Conservation (phyloP, 2,113 vertebrate genomes). For the Labeo catla region DNA sequence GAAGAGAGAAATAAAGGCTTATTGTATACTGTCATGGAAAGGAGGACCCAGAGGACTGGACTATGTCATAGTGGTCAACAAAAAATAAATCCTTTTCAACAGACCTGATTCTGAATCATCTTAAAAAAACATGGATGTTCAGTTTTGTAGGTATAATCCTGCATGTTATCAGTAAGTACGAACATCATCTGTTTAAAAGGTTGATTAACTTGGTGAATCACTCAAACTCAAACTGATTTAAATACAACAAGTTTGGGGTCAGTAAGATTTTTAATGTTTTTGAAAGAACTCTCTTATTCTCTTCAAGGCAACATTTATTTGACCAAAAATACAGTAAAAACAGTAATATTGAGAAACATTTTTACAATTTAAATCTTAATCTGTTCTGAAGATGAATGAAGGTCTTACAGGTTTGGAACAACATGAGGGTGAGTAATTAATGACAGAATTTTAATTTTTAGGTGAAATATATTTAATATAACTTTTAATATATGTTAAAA, state of each 20-base stretch:
- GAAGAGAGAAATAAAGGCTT: slow-evolving; percentile 20
- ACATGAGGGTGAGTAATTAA: no score
- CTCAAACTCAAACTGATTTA: background rate
- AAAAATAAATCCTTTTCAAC: background rate
- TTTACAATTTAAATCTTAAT: background rate
- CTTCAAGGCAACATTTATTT: background rate
- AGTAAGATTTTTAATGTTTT: background rate
- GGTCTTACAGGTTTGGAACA: no score
- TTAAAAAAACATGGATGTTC: background rate
- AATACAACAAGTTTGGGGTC: background rate
- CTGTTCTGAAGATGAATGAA: no score
- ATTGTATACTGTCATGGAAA: background rate
- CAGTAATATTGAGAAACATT: background rate
- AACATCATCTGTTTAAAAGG: background rate
- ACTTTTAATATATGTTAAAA: background rate
- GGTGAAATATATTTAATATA: no score
- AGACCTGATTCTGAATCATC: background rate
- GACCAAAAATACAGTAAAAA: background rate
- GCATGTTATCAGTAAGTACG: background rate
- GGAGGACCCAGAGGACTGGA: background rate
- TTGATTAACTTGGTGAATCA: background rate
- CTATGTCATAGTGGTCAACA: background rate
- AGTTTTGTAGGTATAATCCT: background rate
- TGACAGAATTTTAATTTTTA: no score
- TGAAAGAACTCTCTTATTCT: background rate